Conservation (phyloP, 2,797 vertebrate species). For the Typhlichthys eigenmanni region DNA sequence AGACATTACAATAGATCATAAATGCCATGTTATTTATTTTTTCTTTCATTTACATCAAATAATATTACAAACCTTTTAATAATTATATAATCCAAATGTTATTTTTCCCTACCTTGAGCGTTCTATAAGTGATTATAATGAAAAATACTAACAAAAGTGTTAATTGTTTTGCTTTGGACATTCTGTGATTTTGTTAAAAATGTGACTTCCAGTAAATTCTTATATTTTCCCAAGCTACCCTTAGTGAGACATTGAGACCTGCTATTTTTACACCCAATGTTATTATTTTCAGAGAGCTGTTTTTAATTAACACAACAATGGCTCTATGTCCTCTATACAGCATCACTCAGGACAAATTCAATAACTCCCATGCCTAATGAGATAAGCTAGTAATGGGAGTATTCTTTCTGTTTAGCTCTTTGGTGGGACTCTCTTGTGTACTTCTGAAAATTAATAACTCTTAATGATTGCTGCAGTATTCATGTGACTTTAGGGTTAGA, state of each 20-base stretch:
- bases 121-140: neutral
- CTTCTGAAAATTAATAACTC: neutral
- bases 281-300: neutral
- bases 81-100: too few relatives aligned
- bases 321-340: neutral
- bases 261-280: neutral
- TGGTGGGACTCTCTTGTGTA: neutral
- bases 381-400: neutral
- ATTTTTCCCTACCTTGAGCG: too few relatives aligned
- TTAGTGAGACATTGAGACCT: neutral
- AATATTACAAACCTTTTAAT: too few relatives aligned
- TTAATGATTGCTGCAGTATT: too few relatives aligned
- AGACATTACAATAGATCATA: too few relatives aligned
- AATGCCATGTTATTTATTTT: too few relatives aligned
- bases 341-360: constrained; percentile 4
- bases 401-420: neutral
- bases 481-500: too few relatives aligned
- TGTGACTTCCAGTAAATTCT: neutral
- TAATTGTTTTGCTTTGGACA: neutral
- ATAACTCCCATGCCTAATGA: neutral
- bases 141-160: neutral
- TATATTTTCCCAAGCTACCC: neutral
- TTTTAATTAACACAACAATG: constrained; percentile 6
- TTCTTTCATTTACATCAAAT: too few relatives aligned
- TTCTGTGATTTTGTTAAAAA: neutral